phyloP scores from a whole-genome alignment of 1,140 invertebrate species.

The Druon quercuslanigerum region DNA sequence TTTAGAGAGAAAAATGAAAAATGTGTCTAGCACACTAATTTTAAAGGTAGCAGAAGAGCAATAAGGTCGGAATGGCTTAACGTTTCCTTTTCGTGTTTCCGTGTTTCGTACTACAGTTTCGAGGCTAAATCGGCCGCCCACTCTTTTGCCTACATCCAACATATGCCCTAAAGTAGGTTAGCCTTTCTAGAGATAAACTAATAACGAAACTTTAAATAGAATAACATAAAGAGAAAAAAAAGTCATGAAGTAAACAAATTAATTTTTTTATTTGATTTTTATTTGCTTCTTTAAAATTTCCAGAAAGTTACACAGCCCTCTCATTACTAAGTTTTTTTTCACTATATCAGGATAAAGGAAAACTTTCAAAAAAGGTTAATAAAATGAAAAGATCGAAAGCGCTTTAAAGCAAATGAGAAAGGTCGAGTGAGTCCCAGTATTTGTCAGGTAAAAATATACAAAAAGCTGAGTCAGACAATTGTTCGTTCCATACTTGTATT shows the following conservation, averaged over 20 bases:
- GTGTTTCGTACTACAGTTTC: conserved; percentile 1
- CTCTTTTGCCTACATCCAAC: conserved; percentile 1
- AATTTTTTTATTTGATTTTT: too few species aligned
- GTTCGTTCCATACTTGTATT: too few species aligned
- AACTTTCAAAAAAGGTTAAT: too few species aligned
- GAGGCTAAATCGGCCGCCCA: not conserved
- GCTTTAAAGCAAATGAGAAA: too few species aligned
- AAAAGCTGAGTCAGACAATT: too few species aligned
- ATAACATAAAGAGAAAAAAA: not conserved
- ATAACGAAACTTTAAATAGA: conserved; percentile 2
- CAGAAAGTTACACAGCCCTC: too few species aligned
- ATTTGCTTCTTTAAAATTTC: too few species aligned
- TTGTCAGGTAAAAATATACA: too few species aligned
- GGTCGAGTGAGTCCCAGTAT: too few species aligned
- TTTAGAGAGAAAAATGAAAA: not conserved
- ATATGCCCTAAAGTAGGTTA: conserved; percentile 20
- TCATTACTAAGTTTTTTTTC: too few species aligned
- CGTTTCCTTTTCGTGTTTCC: conserved; percentile 7
- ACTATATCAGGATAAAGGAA: too few species aligned
- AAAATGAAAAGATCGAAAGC: too few species aligned
- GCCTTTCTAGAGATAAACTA: conserved; percentile 17
- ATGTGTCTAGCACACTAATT: conserved; percentile 1
- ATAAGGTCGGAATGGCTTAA: conserved; percentile 13
- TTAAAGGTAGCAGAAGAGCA: conserved; percentile 11
- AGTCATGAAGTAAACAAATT: not conserved